Evolutionary conservation across 2,888 invertebrate species (phyloP).

Genomic region (Xestia rhomboidea): DNA sequence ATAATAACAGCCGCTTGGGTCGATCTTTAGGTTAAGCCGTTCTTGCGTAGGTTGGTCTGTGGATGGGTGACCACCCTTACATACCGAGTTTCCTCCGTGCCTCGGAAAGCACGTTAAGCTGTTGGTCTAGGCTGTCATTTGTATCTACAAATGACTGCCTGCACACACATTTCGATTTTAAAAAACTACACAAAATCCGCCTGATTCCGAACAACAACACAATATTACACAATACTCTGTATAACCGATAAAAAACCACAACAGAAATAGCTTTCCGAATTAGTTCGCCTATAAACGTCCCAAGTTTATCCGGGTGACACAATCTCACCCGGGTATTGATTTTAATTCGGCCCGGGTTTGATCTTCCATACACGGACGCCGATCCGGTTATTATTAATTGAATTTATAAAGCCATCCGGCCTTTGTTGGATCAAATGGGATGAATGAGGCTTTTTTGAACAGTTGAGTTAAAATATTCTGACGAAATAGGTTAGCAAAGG

Average conservation of each 20-base stretch:
- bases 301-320: slow-evolving; percentile 59
- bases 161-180: not conserved
- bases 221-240: not conserved
- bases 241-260: slow-evolving; percentile 37
- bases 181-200: not conserved
- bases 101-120: too few species aligned
- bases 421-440: slow-evolving; percentile 59
- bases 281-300: slow-evolving; percentile 56
- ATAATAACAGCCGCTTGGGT: too few species aligned
- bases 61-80: too few species aligned
- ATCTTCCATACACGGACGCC: slow-evolving; percentile 48
- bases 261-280: slow-evolving; percentile 46
- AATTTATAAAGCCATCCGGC: slow-evolving; percentile 57
- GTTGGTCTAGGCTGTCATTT: too few species aligned
- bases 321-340: slow-evolving; percentile 66
- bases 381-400: slow-evolving; percentile 64
- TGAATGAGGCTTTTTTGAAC: slow-evolving; percentile 51
- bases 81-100: too few species aligned
- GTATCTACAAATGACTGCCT: too few species aligned
- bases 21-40: too few species aligned
- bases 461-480: slow-evolving; percentile 51
- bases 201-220: not conserved
- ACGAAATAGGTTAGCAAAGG: slow-evolving; percentile 30
- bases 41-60: too few species aligned
- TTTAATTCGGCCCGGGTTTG: slow-evolving; percentile 58